Evolutionary conservation across 2,797 vertebrate species (phyloP).

Genomic region (Dicrostonyx torquatus): DNA sequence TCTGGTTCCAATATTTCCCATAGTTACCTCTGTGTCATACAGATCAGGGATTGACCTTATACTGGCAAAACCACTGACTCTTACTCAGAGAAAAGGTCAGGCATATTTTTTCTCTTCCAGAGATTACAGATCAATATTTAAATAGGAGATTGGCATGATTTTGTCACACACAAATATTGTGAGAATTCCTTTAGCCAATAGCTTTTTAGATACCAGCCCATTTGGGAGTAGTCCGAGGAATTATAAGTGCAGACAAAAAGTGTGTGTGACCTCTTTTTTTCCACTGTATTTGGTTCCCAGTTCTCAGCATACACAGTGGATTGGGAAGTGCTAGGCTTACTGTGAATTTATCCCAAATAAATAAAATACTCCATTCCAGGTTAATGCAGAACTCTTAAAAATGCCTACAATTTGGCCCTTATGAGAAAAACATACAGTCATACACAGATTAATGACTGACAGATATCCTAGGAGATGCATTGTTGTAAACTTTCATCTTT

Average conservation of each 20-base stretch:
- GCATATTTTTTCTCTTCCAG: background rate
- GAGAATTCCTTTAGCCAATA: too few species aligned
- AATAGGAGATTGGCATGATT: background rate
- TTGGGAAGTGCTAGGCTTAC: too few species aligned
- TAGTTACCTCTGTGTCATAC: background rate
- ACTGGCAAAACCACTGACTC: background rate
- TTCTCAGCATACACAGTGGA: too few species aligned
- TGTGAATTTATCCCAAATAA: too few species aligned
- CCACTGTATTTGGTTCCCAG: too few species aligned
- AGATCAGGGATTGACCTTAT: background rate
- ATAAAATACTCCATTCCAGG: too few species aligned
- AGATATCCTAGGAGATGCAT: background rate
- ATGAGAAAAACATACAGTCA: background rate
- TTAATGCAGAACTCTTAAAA: too few species aligned
- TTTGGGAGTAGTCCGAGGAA: too few species aligned
- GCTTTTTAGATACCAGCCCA: too few species aligned
- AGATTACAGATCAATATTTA: constrained; percentile 12
- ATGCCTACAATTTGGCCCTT: too few species aligned
- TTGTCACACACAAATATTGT: background rate
- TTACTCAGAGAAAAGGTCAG: background rate
- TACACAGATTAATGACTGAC: background rate
- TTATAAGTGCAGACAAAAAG: too few species aligned
- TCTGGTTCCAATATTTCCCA: background rate
- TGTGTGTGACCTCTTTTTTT: too few species aligned
- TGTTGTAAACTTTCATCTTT: background rate